These are phyloP conservation scores for Stegophylla sp. DNA, from an alignment of 2,888 invertebrate species.

Conservation along the genomic window DNA sequence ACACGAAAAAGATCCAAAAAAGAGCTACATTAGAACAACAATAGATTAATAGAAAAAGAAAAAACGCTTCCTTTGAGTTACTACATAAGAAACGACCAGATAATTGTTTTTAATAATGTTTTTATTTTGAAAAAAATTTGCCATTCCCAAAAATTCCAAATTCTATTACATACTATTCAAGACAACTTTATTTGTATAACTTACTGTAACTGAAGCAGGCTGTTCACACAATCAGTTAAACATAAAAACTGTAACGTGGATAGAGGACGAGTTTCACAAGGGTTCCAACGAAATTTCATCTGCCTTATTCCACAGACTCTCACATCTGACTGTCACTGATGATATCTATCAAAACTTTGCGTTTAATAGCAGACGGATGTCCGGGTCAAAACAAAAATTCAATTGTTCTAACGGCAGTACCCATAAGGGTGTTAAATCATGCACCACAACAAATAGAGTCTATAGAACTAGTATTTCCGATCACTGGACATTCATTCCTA, in stretches of 20 bases:
- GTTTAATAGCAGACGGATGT: conserved; percentile 47
- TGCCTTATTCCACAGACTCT: conserved; percentile 62
- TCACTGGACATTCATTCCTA: too few species aligned
- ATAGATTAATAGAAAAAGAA: too few species aligned
- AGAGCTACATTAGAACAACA: too few species aligned
- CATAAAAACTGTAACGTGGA: conserved; percentile 63
- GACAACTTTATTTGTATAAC: conserved; percentile 64
- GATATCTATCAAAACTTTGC: not conserved
- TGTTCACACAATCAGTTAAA: conserved; percentile 62
- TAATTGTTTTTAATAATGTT: too few species aligned
- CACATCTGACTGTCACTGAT: too few species aligned
- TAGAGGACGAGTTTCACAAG: conserved; percentile 63
- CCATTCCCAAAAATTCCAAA: conserved; percentile 63
- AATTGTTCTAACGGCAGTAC: conserved; percentile 61
- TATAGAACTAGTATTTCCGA: too few species aligned
- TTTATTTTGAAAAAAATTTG: too few species aligned
- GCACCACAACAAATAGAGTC: too few species aligned
- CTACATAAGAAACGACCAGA: too few species aligned
- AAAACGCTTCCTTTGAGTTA: too few species aligned
- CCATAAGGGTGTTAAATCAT: not conserved
- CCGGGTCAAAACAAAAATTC: conserved; percentile 63
- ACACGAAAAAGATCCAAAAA: too few species aligned
- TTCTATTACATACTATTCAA: conserved; percentile 63
- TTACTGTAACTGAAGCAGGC: conserved; percentile 64
- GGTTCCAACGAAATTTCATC: conserved; percentile 63